Evolutionary conservation across 2,113 vertebrate species (phyloP), one percentile per base, ranked within the genome.

Genomic region (Fulmarus glacialis): DNA sequence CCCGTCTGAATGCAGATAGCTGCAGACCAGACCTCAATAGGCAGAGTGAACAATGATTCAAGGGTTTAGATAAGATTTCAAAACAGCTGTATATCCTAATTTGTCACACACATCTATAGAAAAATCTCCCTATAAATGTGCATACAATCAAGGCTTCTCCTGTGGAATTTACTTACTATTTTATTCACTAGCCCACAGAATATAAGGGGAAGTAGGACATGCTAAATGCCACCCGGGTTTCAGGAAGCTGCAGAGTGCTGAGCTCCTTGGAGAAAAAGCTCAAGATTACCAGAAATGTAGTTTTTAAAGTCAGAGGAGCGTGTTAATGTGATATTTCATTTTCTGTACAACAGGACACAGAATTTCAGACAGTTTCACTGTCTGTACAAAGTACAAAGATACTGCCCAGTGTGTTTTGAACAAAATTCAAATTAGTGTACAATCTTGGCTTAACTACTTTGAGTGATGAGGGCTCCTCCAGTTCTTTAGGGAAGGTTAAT

Each of bases 1-100:
- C 83, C 78, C 92, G 40, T 86, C 83, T 94, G 83, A 92, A 85
- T 77, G 81, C 48, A 78, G 87, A 88, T 47, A 82, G 71, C 62
- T 86, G 62, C 75, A 97, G 93, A 90, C 75, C 77, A 90, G 81
- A 86, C 60, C 66, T 93, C 43, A 53, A 32, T 50, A 77, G 38
- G 47, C 53, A 84, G 38, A 93, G 6, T 67, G 85, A 95, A 71
- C 71, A 86, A 53, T 78, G 55, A 95, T 70, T 90, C 43, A 60
- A 52, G 34, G 29, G 12, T 56, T 93, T 84, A 85, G 60, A 64
- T 47, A 71, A 79, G 64, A 62, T 59, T 87, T 81, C 52, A 59
- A 74, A 95, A 71, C 27, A 81, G 11, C 20, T 64, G 21, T 43
- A 78, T 84, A 92, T 62, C 20, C 18, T 87, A 32, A 71, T 74